Conservation (phyloP, 2,888 invertebrate species). For the Anticlea derivata region DNA sequence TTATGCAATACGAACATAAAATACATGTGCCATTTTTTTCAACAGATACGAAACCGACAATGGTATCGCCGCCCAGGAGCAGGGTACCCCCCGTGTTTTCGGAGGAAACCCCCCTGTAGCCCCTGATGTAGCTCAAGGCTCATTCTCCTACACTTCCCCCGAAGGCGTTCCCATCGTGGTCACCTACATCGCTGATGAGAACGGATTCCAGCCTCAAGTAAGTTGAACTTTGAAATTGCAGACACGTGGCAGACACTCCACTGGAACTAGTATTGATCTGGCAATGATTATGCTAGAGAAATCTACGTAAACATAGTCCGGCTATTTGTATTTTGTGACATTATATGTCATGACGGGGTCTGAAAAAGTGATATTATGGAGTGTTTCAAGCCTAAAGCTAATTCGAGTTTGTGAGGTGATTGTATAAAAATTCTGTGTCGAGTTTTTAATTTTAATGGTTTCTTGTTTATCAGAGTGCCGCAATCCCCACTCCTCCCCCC, state of each 20-base stretch:
- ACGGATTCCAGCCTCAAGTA: constrained; percentile 86
- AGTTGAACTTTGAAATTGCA: constrained; percentile 27
- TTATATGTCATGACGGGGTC: too few relatives aligned
- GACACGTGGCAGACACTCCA: background rate
- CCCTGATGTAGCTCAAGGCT: constrained; percentile 76
- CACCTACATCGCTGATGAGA: constrained; percentile 86
- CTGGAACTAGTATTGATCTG: too few relatives aligned
- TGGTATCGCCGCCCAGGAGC: constrained; percentile 85
- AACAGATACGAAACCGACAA: constrained; percentile 85
- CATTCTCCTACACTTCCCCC: constrained; percentile 82
- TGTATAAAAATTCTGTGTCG: background rate
- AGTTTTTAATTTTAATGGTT: background rate
- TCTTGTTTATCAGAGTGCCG: constrained; percentile 55
- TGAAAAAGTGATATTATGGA: too few relatives aligned
- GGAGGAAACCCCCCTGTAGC: constrained; percentile 63
- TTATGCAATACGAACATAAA: too few relatives aligned
- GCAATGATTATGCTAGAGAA: too few relatives aligned
- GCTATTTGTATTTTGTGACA: too few relatives aligned
- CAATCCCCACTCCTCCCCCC: constrained; percentile 77
- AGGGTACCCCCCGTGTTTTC: constrained; percentile 77
- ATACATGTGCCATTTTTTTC: background rate
- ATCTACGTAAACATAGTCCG: too few relatives aligned
- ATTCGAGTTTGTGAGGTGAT: too few relatives aligned
- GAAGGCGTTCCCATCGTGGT: constrained; percentile 84
- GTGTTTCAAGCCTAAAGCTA: too few relatives aligned